Conservation (phyloP, 2,113 vertebrate genomes). For the Bombycilla garrulus region DNA sequence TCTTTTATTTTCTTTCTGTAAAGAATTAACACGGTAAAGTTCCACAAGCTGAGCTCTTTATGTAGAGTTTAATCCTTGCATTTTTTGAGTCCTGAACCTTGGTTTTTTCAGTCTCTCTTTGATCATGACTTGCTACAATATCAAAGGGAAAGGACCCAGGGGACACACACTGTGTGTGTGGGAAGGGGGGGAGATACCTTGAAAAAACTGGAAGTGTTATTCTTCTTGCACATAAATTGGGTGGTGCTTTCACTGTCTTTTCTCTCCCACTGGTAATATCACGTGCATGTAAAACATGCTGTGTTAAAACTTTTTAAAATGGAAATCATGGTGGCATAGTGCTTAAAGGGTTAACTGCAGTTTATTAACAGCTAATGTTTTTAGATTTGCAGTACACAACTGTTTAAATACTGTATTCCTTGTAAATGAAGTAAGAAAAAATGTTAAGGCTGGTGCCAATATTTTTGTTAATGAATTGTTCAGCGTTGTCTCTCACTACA, state of each 20-base stretch:
- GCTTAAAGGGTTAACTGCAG: constrained; percentile 72
- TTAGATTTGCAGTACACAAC: constrained; percentile 72
- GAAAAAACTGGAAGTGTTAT: constrained; percentile 67
- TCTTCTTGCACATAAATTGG: constrained; percentile 55
- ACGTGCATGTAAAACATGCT: constrained; percentile 37
- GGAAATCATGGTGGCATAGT: constrained; percentile 64
- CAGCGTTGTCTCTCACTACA: constrained; percentile 82
- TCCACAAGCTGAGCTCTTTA: neutral
- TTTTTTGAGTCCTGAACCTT: neutral
- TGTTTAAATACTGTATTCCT: constrained; percentile 77
- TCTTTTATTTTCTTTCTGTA: constrained; percentile 4
- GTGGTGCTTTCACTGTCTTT: constrained; percentile 48
- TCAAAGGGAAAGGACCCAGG: neutral
- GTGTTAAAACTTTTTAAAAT: neutral
- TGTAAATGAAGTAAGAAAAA: constrained; percentile 75
- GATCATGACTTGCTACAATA: neutral
- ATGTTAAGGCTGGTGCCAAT: constrained; percentile 82
- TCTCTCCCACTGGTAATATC: neutral
- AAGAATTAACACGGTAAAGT: neutral
- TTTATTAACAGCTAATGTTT: constrained; percentile 69
- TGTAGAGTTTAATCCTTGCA: neutral
- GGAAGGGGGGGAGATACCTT: neutral
- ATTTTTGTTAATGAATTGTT: constrained; percentile 83
- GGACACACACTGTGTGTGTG: neutral
- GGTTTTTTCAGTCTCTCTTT: neutral